Evolutionary conservation across 2,888 invertebrate genomes (phyloP).

Genomic region (Eilema depressum): DNA sequence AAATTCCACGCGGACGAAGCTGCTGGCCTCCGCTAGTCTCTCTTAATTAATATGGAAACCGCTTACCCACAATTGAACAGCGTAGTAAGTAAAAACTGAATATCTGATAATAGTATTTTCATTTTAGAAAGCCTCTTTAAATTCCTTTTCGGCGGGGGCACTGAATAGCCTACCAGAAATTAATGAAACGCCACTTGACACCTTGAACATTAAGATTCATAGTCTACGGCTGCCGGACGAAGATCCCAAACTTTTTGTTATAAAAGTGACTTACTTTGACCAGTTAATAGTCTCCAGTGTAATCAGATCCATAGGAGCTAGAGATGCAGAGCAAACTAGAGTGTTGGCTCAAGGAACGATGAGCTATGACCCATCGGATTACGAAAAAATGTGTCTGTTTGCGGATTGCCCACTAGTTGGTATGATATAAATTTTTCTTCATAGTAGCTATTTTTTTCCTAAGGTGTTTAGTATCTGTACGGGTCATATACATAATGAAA

Average conservation of each 20-base stretch:
- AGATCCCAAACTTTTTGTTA: slow-evolving; percentile 52
- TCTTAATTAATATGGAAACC: not conserved
- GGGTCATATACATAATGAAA: too few species aligned
- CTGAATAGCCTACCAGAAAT: not conserved
- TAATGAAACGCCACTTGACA: slow-evolving; percentile 57
- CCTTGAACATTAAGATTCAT: slow-evolving; percentile 60
- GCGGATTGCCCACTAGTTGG: slow-evolving; percentile 76
- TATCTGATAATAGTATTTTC: not conserved
- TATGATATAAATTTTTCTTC: slow-evolving; percentile 37
- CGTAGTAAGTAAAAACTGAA: not conserved
- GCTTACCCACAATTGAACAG: not conserved
- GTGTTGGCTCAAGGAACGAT: slow-evolving; percentile 62
- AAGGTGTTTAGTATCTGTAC: too few species aligned
- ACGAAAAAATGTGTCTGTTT: slow-evolving; percentile 75
- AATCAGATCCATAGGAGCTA: slow-evolving; percentile 60
- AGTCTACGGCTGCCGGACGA: slow-evolving; percentile 63
- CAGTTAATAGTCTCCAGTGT: slow-evolving; percentile 62
- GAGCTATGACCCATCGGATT: slow-evolving; percentile 76
- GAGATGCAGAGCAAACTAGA: slow-evolving; percentile 40
- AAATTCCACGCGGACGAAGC: too few species aligned
- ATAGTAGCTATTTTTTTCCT: not conserved
- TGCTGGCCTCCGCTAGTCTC: not conserved
- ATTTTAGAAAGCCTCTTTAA: slow-evolving; percentile 3
- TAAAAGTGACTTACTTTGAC: slow-evolving; percentile 70
- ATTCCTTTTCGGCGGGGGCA: not conserved